Evolutionary conservation across 2,113 vertebrate species (phyloP).

Genomic region (Laticauda colubrina): DNA sequence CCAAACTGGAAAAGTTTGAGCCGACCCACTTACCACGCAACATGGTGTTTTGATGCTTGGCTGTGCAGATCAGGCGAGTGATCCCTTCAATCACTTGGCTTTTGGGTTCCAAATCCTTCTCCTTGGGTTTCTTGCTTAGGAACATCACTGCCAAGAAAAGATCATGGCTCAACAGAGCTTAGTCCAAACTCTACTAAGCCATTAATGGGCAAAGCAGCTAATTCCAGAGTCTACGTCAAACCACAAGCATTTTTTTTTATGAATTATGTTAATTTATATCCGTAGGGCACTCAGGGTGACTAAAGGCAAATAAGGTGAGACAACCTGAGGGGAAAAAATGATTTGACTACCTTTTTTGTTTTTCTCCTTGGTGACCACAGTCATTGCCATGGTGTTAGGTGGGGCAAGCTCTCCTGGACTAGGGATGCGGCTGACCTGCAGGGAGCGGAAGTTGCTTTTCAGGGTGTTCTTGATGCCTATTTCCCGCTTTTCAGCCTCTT

Average conservation of each 20-base stretch:
- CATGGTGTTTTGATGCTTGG: constrained; percentile 92
- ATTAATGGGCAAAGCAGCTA: not conserved
- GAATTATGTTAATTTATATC: not conserved
- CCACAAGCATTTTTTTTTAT: not conserved
- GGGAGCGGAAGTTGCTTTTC: constrained; percentile 91
- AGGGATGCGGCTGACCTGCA: constrained; percentile 88
- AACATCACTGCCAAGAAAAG: constrained; percentile 77
- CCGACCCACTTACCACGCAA: constrained; percentile 73
- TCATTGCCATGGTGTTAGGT: constrained; percentile 90
- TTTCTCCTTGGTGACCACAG: constrained; percentile 92
- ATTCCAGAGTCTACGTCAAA: not conserved
- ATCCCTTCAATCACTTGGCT: constrained; percentile 91
- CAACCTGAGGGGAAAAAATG: not conserved
- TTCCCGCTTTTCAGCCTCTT: constrained; percentile 79
- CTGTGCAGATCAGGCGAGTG: constrained; percentile 88
- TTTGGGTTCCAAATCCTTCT: constrained; percentile 87
- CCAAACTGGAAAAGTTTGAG: not conserved
- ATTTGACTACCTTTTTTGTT: constrained; percentile 80
- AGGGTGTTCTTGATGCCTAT: constrained; percentile 85
- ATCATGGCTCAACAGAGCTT: not conserved
- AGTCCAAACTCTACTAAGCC: not conserved
- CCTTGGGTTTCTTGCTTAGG: constrained; percentile 88
- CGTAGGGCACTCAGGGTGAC: not conserved
- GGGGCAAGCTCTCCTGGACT: constrained; percentile 80
- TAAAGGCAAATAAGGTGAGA: not conserved